Evolutionary conservation across 2,797 vertebrate species (phyloP), one percentile per base, ranked within the genome.

Genomic region (Hemitrygon akajei): DNA sequence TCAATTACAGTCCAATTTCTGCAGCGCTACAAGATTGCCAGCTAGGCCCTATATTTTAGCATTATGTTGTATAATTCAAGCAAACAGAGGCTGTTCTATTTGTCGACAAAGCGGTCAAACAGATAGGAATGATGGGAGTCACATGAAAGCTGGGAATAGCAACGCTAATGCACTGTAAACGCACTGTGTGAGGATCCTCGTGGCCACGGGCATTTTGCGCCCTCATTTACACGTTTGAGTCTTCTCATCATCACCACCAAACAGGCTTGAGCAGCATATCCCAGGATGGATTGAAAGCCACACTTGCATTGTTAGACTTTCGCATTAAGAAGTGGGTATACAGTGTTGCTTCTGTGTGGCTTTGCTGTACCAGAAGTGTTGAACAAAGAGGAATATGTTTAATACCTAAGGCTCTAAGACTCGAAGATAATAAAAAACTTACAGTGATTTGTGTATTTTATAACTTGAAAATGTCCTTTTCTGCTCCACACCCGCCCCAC

Each of bases 101-200:
- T 69, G 63, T 69, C 69, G 86, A 89, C 86, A 66, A 89, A 89
- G 86, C 60, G 34, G 34, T 69, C 86, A 69, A 89, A 89, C 86
- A 89, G 86, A 66, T 69, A 37, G 86, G 60, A 63, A 69, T 20
- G 60, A 89, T 89, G 86, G 86, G n/a, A 69, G 63, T 89, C 60
- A 89, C 63, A 89, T 66, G 86, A 89, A 89, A 63, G 86, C 86
- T 89, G 86, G 86, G 63, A 89, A 89, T 34, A 89, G 86, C 86
- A 89, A 37, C 89, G 34, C 60, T 89, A 89, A 89, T 66, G 71
- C 25, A 69, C 30, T 22, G 86, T 89, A 60, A 89, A 89, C 60
- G 27, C 7, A 69, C 10, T 66, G 86, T 66, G 2, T 37, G 34
- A 69, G 63, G 34, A 69, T 18, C 86, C 77, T 66, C 34, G 58